These are phyloP conservation scores for Crotophaga sulcirostris DNA, from an alignment of 2,113 vertebrate genomes.

Conservation along the genomic window DNA sequence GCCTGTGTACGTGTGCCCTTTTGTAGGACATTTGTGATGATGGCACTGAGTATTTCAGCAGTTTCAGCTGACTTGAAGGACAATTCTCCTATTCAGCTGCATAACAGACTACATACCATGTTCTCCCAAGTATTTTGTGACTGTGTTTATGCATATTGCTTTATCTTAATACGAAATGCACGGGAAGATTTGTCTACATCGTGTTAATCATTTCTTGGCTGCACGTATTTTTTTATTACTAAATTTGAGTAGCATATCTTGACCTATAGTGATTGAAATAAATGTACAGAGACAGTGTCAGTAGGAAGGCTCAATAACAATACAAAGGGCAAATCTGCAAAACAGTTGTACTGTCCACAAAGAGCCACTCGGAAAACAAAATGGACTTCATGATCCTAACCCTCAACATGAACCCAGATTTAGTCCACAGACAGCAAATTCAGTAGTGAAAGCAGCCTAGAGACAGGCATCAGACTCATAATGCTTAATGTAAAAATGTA, in stretches of 20 bases:
- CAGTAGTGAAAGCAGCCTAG: neutral
- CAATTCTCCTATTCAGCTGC: neutral
- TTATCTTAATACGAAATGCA: neutral
- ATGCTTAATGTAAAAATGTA: neutral
- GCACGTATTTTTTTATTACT: neutral
- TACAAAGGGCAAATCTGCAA: neutral
- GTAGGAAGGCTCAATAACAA: neutral
- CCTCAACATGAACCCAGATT: neutral
- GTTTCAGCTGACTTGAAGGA: neutral
- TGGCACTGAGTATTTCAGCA: neutral
- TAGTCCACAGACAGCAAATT: neutral
- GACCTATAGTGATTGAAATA: neutral
- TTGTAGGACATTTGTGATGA: neutral
- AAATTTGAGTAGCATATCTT: neutral
- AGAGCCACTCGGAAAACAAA: conserved; percentile 9
- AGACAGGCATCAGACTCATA: neutral
- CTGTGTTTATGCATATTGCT: neutral
- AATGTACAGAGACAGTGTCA: neutral
- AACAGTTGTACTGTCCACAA: neutral
- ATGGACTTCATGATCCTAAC: neutral
- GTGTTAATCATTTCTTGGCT: neutral
- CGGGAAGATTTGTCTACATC: neutral
- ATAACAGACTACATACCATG: neutral
- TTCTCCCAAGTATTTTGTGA: neutral
- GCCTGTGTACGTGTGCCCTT: neutral